Evolutionary conservation across 2,113 vertebrate genomes (phyloP).

Genomic region (Otis tarda): DNA sequence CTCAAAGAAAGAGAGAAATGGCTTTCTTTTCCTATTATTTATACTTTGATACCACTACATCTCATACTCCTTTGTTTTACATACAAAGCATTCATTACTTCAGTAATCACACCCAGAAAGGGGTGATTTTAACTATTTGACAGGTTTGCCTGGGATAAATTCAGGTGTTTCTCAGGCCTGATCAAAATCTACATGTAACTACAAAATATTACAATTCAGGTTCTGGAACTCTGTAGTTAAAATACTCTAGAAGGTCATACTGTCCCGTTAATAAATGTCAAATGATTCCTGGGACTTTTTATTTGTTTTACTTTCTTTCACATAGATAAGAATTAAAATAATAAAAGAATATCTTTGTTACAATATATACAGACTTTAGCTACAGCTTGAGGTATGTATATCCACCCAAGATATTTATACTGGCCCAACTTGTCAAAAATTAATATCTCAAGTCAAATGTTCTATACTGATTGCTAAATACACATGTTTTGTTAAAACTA

Average conservation of each 20-base stretch:
- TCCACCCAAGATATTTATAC: not conserved
- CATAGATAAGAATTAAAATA: not conserved
- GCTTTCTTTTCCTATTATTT: not conserved
- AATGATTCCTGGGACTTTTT: not conserved
- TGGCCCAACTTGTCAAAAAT: not conserved
- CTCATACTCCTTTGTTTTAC: not conserved
- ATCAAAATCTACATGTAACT: not conserved
- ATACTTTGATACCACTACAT: not conserved
- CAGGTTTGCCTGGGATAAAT: not conserved
- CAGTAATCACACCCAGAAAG: not conserved
- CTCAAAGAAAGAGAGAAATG: not conserved
- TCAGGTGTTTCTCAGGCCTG: not conserved
- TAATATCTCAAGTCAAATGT: not conserved
- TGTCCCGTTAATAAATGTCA: not conserved
- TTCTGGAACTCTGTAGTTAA: not conserved
- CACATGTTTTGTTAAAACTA: not conserved
- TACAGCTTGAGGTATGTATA: not conserved
- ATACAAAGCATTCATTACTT: not conserved
- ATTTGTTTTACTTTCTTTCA: not conserved
- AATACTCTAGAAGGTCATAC: not conserved
- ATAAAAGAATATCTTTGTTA: not conserved
- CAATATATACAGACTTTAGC: not conserved
- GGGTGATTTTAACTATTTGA: not conserved
- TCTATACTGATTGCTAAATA: not conserved
- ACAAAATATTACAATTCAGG: not conserved